These are phyloP conservation scores for Talpa occidentalis DNA, from an alignment of 2,113 vertebrate genomes.

Conservation along the genomic window DNA sequence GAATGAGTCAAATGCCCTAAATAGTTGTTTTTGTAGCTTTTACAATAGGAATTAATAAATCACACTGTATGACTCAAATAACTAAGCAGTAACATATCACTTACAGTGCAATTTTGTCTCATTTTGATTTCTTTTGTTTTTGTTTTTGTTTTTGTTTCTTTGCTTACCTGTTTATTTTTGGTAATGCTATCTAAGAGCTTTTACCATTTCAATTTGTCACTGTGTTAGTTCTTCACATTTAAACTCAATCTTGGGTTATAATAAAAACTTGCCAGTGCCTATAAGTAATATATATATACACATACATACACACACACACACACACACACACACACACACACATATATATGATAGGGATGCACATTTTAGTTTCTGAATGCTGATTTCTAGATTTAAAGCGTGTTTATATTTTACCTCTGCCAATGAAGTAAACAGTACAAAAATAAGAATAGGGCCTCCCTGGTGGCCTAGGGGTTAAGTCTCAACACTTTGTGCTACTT, in stretches of 20 bases:
- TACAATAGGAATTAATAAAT: constrained; percentile 59
- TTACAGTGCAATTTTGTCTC: background rate
- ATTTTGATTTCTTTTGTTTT: no score
- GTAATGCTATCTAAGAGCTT: background rate
- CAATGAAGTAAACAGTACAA: background rate
- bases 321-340: no score
- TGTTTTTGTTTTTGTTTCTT: background rate
- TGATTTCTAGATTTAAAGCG: background rate
- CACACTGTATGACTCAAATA: background rate
- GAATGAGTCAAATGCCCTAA: background rate
- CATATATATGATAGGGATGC: background rate
- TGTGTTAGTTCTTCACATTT: background rate
- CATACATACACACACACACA: no score
- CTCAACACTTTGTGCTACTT: no score
- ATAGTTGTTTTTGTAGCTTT: constrained; percentile 32
- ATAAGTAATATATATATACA: background rate
- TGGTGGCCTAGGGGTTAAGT: no score
- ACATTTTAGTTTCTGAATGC: background rate
- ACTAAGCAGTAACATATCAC: background rate
- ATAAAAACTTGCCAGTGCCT: background rate
- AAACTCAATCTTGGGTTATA: background rate
- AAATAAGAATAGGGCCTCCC: background rate
- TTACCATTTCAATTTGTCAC: background rate
- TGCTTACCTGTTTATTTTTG: background rate
- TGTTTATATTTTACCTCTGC: background rate